Base-by-base conservation (phyloP, 1,140 invertebrate genomes). In the Conus ventricosus region DNA sequence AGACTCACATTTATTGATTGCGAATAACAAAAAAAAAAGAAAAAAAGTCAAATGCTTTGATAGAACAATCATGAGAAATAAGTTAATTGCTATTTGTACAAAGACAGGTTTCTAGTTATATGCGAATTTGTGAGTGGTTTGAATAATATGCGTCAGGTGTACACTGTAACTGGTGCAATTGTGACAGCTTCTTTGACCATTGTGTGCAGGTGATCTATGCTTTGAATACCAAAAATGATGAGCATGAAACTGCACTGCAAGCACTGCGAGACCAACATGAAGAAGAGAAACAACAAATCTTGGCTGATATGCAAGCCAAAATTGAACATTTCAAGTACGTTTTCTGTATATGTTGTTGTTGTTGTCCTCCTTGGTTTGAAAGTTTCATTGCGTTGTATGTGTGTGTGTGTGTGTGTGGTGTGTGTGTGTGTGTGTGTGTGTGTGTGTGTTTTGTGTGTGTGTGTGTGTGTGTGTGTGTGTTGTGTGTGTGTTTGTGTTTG, bases 141-240 rank as follows among this genome's bases (percentile, higher is more conserved):
- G 39, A 39, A 39, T 39, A 39, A 39, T 39, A 39, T 39, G 39
- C 39, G 39, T 39, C 39, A 39, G 0, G 39, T 39, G 39, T 39
- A 39, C 39, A 39, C 39, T 39, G 39, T 39, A 39, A 3, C 39
- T 39, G 39, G 39, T 39, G 0, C 39, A 39, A 39, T 39, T 39
- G 39, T 39, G 39, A 39, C 39, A 39, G 39, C 3, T 39, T 39
- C 39, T 1, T 39, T 39, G 8, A 81, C 23, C 7, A 4, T 54
- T 81, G 80, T 81, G 91, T 92, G 83, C 87, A 95, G 95, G 95
- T 95, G 53, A 95, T 95, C 82, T 95, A 95, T 93, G 95, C 95
- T 57, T 91, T 95, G 4, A 95, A 95, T 90, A 95, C 95, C 1
- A 95, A 95, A 88, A 95, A 95, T 92, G 95, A 95, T 91, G 95